Percentiles rank a stretch among this genome's conserved stretches.
These are phyloP conservation scores for Acronicta aceris DNA, from an alignment of 2,888 invertebrate genomes.

Conservation along the genomic window DNA sequence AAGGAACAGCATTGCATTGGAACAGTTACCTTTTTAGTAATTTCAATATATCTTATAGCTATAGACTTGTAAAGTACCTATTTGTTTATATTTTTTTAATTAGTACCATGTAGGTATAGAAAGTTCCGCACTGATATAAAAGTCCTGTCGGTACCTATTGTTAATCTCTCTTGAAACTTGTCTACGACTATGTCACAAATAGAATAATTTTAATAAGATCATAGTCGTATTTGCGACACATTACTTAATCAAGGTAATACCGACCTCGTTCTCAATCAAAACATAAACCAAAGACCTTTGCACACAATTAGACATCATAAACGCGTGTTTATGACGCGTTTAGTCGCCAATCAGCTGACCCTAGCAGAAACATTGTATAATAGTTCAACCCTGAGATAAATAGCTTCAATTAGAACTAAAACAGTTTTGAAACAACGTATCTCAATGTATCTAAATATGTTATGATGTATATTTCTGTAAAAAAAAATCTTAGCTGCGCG, in stretches of 20 bases:
- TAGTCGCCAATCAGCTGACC: slow-evolving; percentile 48
- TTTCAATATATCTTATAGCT: too few relatives aligned
- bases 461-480: too few relatives aligned
- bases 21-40: too few relatives aligned
- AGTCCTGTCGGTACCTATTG: too few relatives aligned
- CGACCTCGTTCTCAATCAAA: slow-evolving; percentile 35
- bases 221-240: slow-evolving; percentile 10
- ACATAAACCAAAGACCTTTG: slow-evolving; percentile 47
- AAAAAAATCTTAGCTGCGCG: too few relatives aligned
- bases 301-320: slow-evolving; percentile 51
- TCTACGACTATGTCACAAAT: background rate
- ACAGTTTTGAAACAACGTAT: background rate
- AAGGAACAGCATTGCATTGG: too few relatives aligned
- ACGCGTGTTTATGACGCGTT: slow-evolving; percentile 36
- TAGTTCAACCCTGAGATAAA: slow-evolving; percentile 31
- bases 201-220: background rate
- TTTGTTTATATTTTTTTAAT: too few relatives aligned
- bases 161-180: too few relatives aligned
- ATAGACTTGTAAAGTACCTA: too few relatives aligned
- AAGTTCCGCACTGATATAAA: too few relatives aligned
- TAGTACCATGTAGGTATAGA: too few relatives aligned
- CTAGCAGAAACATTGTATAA: slow-evolving; percentile 8
- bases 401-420: slow-evolving; percentile 11
- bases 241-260: slow-evolving; percentile 24
- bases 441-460: too few relatives aligned